These are phyloP conservation scores for Austrofundulus limnaeus DNA, from an alignment of 2,113 vertebrate genomes.

Conservation along the genomic window DNA sequence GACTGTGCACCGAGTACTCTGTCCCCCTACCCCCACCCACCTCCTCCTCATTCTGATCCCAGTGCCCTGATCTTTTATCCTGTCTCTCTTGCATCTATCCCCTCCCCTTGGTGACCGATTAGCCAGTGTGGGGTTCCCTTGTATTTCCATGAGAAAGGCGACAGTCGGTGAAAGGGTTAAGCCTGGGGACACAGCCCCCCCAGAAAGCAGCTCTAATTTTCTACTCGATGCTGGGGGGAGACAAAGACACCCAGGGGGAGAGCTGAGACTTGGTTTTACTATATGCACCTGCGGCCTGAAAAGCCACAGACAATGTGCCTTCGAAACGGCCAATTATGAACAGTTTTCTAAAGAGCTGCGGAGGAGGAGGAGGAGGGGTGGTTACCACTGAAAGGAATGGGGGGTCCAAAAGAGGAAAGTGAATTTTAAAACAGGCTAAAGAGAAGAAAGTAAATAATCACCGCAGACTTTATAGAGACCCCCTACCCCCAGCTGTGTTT, in stretches of 20 bases:
- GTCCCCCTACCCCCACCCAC: not conserved
- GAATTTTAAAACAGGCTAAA: slow-evolving; percentile 69
- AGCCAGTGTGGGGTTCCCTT: slow-evolving; percentile 70
- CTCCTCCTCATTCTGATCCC: slow-evolving; percentile 26
- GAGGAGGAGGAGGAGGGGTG: not conserved
- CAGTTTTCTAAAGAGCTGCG: slow-evolving; percentile 61
- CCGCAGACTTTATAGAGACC: not conserved
- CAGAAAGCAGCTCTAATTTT: slow-evolving; percentile 72
- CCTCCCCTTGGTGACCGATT: slow-evolving; percentile 80
- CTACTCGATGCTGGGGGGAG: slow-evolving; percentile 72
- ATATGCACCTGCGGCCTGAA: slow-evolving; percentile 84
- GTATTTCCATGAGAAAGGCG: slow-evolving; percentile 83
- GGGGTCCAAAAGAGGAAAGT: slow-evolving; percentile 43
- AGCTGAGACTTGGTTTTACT: slow-evolving; percentile 80
- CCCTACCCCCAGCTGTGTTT: not conserved
- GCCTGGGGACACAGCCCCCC: slow-evolving; percentile 66
- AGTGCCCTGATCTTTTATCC: slow-evolving; percentile 20
- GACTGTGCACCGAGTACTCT: too few species aligned
- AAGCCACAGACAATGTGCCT: slow-evolving; percentile 79
- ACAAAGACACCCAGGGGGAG: slow-evolving; percentile 81
- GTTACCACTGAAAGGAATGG: slow-evolving; percentile 3
- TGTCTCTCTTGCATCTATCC: slow-evolving; percentile 23
- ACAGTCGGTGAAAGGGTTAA: slow-evolving; percentile 83
- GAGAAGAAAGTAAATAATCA: slow-evolving; percentile 74
- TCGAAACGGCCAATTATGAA: slow-evolving; percentile 83